A percentile compares a stretch with the other conserved stretches of the same genome.
phyloP scores from a whole-genome alignment of 1,140 invertebrate species.

The Drosophila erecta region DNA sequence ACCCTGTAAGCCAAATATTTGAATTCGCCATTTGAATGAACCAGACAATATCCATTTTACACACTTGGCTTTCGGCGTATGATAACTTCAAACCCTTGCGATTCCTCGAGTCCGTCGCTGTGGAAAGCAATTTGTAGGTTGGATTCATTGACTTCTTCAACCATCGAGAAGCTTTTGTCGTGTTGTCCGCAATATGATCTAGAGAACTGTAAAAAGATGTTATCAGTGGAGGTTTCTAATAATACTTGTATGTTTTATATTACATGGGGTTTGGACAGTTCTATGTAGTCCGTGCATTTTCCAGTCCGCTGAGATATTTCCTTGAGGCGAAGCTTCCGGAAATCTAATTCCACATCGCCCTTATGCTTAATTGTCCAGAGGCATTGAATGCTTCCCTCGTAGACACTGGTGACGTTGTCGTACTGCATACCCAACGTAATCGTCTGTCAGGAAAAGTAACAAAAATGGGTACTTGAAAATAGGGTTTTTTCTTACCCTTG shows the following conservation, averaged over 20 bases:
- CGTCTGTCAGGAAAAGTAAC: constrained; percentile 7
- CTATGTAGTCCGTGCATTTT: constrained; percentile 67
- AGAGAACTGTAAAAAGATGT: not conserved
- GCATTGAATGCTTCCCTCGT: constrained; percentile 56
- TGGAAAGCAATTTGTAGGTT: constrained; percentile 58
- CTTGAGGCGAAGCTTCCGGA: constrained; percentile 43
- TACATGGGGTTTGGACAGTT: constrained; percentile 21
- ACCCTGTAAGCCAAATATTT: constrained; percentile 27
- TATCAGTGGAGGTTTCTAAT: not conserved
- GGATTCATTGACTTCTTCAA: not conserved
- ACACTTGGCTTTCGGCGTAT: constrained; percentile 12
- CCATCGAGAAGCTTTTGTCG: constrained; percentile 16
- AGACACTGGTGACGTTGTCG: constrained; percentile 13
- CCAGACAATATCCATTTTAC: not conserved
- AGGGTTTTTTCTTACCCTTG: no score
- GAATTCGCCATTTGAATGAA: no score
- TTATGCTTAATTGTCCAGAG: constrained; percentile 42
- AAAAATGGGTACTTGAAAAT: no score
- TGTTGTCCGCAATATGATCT: constrained; percentile 49
- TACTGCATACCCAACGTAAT: constrained; percentile 14
- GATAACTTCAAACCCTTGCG: constrained; percentile 26
- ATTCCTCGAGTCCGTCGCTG: constrained; percentile 26
- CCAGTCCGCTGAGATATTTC: constrained; percentile 54
- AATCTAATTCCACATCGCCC: constrained; percentile 29
- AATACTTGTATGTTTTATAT: not conserved